Evolutionary conservation across 2,797 vertebrate genomes (phyloP).

Genomic region (Smutsia temminckii): DNA sequence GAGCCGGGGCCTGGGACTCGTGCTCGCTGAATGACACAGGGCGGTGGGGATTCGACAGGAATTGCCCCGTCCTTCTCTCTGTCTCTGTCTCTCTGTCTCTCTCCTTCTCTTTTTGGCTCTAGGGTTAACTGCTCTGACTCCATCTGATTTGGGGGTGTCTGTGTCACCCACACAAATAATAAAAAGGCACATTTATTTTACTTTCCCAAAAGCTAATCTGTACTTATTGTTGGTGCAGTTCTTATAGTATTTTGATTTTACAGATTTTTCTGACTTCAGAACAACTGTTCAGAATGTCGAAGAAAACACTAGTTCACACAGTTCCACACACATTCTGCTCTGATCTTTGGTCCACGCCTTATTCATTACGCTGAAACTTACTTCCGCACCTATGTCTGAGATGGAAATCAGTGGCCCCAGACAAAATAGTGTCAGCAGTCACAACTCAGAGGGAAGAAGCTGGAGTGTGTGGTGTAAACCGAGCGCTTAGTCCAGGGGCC

Average conservation of each 20-base stretch:
- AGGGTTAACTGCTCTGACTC: neutral
- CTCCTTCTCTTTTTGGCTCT: neutral
- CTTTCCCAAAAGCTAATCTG: neutral
- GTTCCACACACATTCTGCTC: neutral
- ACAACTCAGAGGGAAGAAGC: neutral
- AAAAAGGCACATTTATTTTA: neutral
- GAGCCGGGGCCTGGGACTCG: neutral
- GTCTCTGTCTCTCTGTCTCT: neutral
- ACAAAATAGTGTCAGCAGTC: neutral
- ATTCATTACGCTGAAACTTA: neutral
- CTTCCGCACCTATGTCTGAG: neutral
- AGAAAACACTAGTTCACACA: fast-evolving
- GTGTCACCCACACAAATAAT: neutral
- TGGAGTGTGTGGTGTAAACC: fast-evolving
- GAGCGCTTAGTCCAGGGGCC: neutral
- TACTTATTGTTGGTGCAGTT: neutral
- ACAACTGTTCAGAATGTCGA: neutral
- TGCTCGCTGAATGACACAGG: fast-evolving
- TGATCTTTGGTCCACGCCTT: neutral
- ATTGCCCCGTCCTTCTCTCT: neutral
- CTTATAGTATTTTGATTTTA: constrained; percentile 18
- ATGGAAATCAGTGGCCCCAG: no score
- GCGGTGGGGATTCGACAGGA: fast-evolving
- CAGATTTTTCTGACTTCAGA: neutral
- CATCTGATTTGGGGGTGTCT: neutral